Evolutionary conservation across 2,797 vertebrate species (phyloP), one percentile per base, ranked within the genome.

Genomic region (Pangasius mekongensis): DNA sequence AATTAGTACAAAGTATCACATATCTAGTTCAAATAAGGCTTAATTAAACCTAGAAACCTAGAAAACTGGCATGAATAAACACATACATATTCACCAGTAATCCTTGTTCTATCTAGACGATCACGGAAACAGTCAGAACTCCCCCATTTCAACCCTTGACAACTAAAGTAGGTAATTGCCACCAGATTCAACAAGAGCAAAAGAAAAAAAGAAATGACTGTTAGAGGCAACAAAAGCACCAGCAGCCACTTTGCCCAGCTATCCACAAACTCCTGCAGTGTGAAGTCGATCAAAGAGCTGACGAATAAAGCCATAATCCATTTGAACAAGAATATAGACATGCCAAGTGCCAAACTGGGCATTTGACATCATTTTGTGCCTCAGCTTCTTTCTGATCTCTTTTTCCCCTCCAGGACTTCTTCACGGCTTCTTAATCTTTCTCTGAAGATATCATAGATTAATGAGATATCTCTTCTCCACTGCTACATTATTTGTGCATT

Each of bases 391-490:
- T 60, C 78, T 81, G 9, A 39, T 39, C 56, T 58, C 2, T 81
- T 81, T 81, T 81, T 81, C 6, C 30, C 33, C 54, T 24, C 10
- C 33, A 81, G 33, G 78, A 24, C 56, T 39, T 60, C 30, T 81
- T 81, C 10, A 39, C 11, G 10, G 54, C 22, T 81, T 81, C 33
- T 81, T 81, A 81, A 60, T 81, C 78, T 81, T 24, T 36, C 78
- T 24, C 33, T 16, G 36, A 81, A 81, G 54, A 24, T 5, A 24
- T 81, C 39, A 60, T 60, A 39, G 78, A 81, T 81, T 58, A 58
- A 24, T 56, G 30, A 30, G 27, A 30, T 56, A 30, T 33, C 22
- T 39, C 33, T 39, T 49, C 24, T 49, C 11, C 49, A 33, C n/a
- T 56, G 49, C n/a, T 80, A 56, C n/a, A 56, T 22, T 33, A 10